Conservation (phyloP, 2,888 invertebrate genomes). For the Polymixis lichenea region DNA sequence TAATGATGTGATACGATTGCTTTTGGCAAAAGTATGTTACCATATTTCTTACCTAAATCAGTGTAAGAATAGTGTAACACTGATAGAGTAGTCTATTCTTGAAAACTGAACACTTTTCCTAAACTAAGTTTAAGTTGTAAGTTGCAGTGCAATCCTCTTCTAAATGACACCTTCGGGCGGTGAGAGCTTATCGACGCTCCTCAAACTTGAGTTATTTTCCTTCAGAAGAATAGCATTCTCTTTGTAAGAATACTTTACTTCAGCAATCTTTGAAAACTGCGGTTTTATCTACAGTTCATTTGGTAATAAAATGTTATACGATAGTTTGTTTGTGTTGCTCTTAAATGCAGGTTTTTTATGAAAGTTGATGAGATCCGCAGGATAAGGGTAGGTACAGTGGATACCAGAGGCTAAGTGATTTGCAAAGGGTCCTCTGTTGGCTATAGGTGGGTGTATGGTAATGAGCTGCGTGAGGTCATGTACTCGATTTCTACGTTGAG, state of each 20-base stretch:
- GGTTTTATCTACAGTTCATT: conserved; percentile 49
- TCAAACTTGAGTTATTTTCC: conserved; percentile 63
- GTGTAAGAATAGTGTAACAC: neutral
- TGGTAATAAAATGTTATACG: conserved; percentile 15
- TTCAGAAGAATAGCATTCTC: conserved; percentile 53
- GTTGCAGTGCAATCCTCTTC: conserved; percentile 30
- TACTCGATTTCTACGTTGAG: neutral
- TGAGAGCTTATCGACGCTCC: conserved; percentile 56
- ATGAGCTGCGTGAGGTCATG: conserved; percentile 26
- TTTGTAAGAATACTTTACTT: conserved; percentile 41
- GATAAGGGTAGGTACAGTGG: neutral
- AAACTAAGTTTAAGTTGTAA: conserved; percentile 52
- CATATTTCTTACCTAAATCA: neutral
- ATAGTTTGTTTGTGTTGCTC: conserved; percentile 15
- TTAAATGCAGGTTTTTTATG: conserved; percentile 17
- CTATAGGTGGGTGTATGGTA: conserved; percentile 22
- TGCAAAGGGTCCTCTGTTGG: conserved; percentile 9
- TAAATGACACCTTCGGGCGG: conserved; percentile 46
- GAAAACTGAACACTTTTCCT: conserved; percentile 1
- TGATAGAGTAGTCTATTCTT: neutral
- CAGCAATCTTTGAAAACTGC: conserved; percentile 36
- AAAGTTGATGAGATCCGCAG: conserved; percentile 8
- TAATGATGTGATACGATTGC: neutral
- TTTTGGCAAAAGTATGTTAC: neutral
- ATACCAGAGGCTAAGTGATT: conserved; percentile 9